Percentiles rank a stretch among this genome's conserved stretches.
These are phyloP conservation scores for Cassiopea andromeda DNA, from an alignment of 30 jellyfish, hydroid and myxozoan genomes.

Conservation along the genomic window DNA sequence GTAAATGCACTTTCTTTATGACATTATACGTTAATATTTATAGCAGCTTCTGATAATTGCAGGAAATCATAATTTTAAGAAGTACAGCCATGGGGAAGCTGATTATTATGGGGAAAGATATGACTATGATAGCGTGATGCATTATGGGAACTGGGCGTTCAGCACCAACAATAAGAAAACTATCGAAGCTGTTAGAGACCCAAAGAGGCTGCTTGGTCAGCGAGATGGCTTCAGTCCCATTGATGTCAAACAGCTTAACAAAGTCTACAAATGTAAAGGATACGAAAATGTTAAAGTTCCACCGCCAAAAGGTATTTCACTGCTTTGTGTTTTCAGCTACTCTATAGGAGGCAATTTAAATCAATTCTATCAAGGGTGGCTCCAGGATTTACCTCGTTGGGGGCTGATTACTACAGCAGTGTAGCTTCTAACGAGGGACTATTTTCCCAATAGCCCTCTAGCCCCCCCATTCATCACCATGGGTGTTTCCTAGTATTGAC, in stretches of 20 bases:
- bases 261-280: conserved; percentile 67
- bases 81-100: conserved; percentile 77
- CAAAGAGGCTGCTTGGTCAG: conserved; percentile 62
- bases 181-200: conserved; percentile 52
- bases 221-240: conserved; percentile 81
- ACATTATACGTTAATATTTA: too few relatives aligned
- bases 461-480: too few relatives aligned
- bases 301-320: conserved; percentile 43
- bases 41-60: background rate
- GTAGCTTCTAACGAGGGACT: too few relatives aligned
- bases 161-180: conserved; percentile 64
- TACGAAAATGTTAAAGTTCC: conserved; percentile 70
- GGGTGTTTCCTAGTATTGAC: too few relatives aligned
- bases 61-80: conserved; percentile 66
- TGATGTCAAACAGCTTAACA: conserved; percentile 69
- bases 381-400: too few relatives aligned
- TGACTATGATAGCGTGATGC: conserved; percentile 80
- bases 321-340: too few relatives aligned
- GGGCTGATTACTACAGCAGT: too few relatives aligned
- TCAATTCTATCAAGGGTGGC: too few relatives aligned
- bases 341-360: too few relatives aligned
- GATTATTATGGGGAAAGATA: conserved; percentile 73
- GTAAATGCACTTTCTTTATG: too few relatives aligned
- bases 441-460: too few relatives aligned
- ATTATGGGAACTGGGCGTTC: conserved; percentile 77